A percentile compares a stretch with the other conserved stretches of the same genome.
phyloP scores from a whole-genome alignment of 2,888 invertebrate species.

The Spisula subtruncata region DNA sequence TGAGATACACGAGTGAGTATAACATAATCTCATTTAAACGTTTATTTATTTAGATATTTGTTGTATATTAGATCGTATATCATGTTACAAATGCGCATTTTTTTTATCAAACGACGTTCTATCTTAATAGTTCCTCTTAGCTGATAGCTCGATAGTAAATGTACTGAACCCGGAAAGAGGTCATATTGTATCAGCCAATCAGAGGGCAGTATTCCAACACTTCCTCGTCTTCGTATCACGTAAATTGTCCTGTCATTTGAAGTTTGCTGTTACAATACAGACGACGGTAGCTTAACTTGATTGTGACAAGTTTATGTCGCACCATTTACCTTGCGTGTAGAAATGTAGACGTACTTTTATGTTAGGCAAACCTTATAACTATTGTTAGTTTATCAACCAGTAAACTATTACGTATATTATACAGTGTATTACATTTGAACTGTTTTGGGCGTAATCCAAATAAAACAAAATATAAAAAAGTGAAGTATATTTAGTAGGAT shows the following conservation, averaged over 20 bases:
- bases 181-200: conserved; percentile 59
- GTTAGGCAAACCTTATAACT: not conserved
- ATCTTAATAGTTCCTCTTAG: conserved; percentile 39
- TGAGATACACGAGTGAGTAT: not conserved
- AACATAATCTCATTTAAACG: not conserved
- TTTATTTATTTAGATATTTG: not conserved
- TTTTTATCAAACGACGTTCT: conserved; percentile 15
- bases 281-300: not conserved
- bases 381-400: not conserved
- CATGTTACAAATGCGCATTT: not conserved
- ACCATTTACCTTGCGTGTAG: not conserved
- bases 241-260: conserved; percentile 38
- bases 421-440: no score
- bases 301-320: conserved; percentile 1
- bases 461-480: no score
- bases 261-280: not conserved
- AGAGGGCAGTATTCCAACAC: conserved; percentile 33
- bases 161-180: conserved; percentile 68
- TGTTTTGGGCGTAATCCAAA: no score
- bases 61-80: not conserved
- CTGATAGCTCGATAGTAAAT: not conserved
- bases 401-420: no score
- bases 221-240: conserved; percentile 59
- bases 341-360: not conserved
- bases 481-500: no score